A percentile compares a stretch with the other conserved stretches of the same genome.
Evolutionary conservation across 2,888 invertebrate genomes (phyloP).

Genomic region (Lasioglossum oenotherae): DNA sequence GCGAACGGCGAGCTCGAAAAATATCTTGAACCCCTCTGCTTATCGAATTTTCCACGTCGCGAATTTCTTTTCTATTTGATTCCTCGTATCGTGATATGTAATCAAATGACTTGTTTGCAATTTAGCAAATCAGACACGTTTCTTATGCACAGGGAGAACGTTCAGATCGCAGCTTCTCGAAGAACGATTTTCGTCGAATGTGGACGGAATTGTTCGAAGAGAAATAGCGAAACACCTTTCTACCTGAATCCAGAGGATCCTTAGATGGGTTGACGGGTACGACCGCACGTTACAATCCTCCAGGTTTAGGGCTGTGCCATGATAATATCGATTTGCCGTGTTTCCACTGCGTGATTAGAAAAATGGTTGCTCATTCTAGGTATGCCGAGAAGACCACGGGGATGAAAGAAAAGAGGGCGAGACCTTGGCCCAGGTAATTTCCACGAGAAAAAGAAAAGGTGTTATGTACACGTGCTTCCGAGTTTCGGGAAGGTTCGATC

Average conservation of each 20-base stretch:
- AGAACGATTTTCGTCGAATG: neutral
- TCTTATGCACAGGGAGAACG: neutral
- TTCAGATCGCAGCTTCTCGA: neutral
- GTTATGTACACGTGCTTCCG: slow-evolving; percentile 23
- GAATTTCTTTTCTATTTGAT: neutral
- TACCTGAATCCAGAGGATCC: slow-evolving; percentile 30
- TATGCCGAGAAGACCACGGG: neutral
- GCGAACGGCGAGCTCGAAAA: slow-evolving; percentile 12
- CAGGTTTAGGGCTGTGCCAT: slow-evolving; percentile 24
- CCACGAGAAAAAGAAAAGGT: slow-evolving; percentile 65
- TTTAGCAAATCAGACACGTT: neutral
- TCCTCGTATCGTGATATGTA: neutral
- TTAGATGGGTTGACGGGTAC: neutral
- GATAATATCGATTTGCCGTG: slow-evolving; percentile 47
- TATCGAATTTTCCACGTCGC: neutral
- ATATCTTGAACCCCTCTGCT: slow-evolving; percentile 26
- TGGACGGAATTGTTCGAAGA: neutral
- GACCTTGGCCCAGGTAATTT: slow-evolving; percentile 60
- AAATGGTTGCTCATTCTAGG: slow-evolving; percentile 27
- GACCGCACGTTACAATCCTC: neutral
- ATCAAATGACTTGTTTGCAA: neutral
- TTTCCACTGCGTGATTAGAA: slow-evolving; percentile 38
- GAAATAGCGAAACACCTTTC: slow-evolving; percentile 7
- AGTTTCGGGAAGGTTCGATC: slow-evolving; percentile 21
- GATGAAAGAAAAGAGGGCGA: neutral